Evolutionary conservation across 2,113 vertebrate genomes (phyloP).

Genomic region (Bujurquina vittata): DNA sequence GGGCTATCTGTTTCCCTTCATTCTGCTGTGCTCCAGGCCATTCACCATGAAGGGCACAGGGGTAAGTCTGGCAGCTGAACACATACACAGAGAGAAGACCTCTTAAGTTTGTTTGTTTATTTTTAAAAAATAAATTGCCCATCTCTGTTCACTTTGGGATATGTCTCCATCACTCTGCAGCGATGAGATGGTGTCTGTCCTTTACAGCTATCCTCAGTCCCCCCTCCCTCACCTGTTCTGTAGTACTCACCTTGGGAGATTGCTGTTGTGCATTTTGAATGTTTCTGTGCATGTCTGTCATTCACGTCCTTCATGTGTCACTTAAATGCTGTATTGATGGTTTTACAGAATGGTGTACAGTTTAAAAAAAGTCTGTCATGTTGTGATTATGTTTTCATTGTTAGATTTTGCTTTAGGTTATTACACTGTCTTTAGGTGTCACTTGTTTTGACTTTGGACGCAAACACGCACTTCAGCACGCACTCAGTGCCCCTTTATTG

Average conservation of each 20-base stretch:
- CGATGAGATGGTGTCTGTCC: conserved; percentile 61
- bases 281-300: conserved; percentile 11
- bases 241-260: conserved; percentile 64
- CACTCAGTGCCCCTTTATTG: background rate
- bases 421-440: background rate
- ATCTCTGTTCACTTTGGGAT: conserved; percentile 29
- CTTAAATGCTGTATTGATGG: conserved; percentile 17
- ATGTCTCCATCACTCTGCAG: conserved; percentile 56
- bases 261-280: conserved; percentile 46
- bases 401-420: background rate
- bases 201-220: conserved; percentile 52
- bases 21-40: conserved; percentile 46
- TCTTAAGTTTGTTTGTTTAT: conserved; percentile 22
- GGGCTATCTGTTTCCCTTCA: conserved; percentile 57
- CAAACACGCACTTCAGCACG: background rate
- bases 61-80: conserved; percentile 78
- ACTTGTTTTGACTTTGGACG: conserved; percentile 52
- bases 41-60: conserved; percentile 79
- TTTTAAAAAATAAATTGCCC: background rate
- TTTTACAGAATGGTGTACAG: conserved; percentile 3
- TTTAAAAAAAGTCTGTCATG: no score
- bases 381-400: background rate
- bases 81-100: conserved; percentile 6
- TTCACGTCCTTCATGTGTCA: conserved; percentile 65
- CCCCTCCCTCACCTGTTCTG: conserved; percentile 59